Evolutionary conservation across 2,797 vertebrate genomes (phyloP), one percentile per base, ranked within the genome.

Genomic region (Geotrypetes seraphini): DNA sequence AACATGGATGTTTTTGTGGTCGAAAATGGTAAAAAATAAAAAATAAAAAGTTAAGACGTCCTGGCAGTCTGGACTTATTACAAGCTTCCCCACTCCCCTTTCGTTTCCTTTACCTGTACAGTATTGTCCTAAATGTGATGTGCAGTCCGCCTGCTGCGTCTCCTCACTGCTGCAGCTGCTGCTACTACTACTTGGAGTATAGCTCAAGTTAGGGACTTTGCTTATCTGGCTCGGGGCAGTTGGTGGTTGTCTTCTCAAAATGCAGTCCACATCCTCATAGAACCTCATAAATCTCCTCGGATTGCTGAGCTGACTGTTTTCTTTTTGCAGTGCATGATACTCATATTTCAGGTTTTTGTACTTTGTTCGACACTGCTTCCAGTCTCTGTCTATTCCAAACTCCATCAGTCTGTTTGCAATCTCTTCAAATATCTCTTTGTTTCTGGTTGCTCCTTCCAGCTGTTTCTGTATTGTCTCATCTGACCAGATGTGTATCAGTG

Each of bases 281-380:
- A 91, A 90, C 62, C 69, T 83, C 81, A 89, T 88, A 36, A 86
- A 76, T 35, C 78, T 80, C 16, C 67, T 67, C 7, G 80, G 73
- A 57, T 84, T 87, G 0, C 65, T 57, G 9, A 81, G 80, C 1
- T 87, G 84, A 0, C 69, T 50, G 33, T 80, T 88, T 13, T 85
- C 83, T 36, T 87, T 84, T 43, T 88, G 87, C 16, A 90, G 71
- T 11, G 83, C 81, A 0, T 85, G 82, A 42, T 94, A 90, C 25
- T 92, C 76, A 3, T 90, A 91, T 73, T 95, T 92, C 24, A 92
- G 78, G 65, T 91, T 92, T 58, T 89, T 93, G 69, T 90, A 89
- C 60, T 93, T 93, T 6, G 83, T 90, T 45, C 73, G 76, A 43
- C 86, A 91, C 39, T 92, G 85, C 45, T 92, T 96, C 87, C 85